Evolutionary conservation across 2,888 invertebrate species (phyloP), one percentile per base, ranked within the genome.

Genomic region (Monopis laevigella): DNA sequence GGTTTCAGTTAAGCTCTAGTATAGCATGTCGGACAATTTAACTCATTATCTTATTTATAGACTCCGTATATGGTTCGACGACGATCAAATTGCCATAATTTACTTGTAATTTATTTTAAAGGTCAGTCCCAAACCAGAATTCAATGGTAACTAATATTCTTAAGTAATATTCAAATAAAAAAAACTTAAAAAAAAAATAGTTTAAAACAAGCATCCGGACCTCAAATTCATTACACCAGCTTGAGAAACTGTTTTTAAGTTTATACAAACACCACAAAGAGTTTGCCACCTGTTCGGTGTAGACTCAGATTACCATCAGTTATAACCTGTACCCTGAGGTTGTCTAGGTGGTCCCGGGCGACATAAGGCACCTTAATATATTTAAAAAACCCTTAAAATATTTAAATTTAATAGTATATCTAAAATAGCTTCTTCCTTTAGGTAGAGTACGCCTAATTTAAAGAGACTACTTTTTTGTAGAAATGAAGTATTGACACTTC

Each of bases 11-110:
- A 32, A 17, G 32, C 32, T 32, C 32, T 32, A 32, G 10, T 32
- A 32, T 11, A 59, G 58, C 56, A 62, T 63, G 59, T 58, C 53
- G 56, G 50, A 53, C 65, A 64, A 68, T 66, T 66, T 59, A 58
- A 53, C 60, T 65, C 62, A 68, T 68, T 65, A 68, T 50, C 58
- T 64, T 64, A 64, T 65, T 67, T 63, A 62, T 62, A 62, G 51
- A 56, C 55, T 30, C 56, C 58, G 53, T 59, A 62, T 58, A 64
- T 55, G 62, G 62, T 55, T 51, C 51, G 55, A 52, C 53, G 51
- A 50, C 56, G 58, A 58, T 56, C 56, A 56, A 58, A 59, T 62
- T 54, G 56, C 59, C 48, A 57, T 59, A 63, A 68, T 68, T 68
- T 65, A 53, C 55, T 52, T 45, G 57, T 51, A 64, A 63, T 63